Conservation (phyloP, 2,113 vertebrate species). For the Tapirus terrestris region DNA sequence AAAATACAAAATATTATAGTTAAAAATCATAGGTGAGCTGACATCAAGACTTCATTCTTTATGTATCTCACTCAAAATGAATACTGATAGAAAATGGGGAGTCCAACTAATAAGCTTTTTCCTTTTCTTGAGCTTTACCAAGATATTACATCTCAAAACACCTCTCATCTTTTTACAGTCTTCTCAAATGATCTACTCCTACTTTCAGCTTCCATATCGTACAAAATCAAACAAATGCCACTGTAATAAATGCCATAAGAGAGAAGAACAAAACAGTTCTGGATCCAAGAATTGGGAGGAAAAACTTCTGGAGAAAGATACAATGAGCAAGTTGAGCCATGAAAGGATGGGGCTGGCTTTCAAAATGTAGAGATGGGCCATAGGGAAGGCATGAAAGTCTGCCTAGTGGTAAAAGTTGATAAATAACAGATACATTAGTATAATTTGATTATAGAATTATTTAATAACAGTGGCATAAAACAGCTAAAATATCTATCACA, state of each 20-base stretch:
- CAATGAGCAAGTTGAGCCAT: not conserved
- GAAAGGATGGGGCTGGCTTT: not conserved
- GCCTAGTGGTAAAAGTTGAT: not conserved
- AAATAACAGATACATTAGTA: not conserved
- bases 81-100: not conserved
- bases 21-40: not conserved
- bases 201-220: conserved; percentile 13
- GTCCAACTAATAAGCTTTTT: not conserved
- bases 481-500: not conserved
- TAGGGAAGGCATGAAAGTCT: not conserved
- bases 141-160: not conserved
- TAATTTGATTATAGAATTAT: not conserved
- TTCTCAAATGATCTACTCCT: not conserved
- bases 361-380: not conserved
- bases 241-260: not conserved
- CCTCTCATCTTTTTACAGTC: not conserved
- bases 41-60: not conserved
- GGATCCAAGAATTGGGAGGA: not conserved
- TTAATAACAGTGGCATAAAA: not conserved
- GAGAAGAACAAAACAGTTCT: conserved; percentile 17
- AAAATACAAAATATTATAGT: not conserved
- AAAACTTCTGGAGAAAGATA: not conserved
- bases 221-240: conserved; percentile 24
- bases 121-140: not conserved
- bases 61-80: not conserved